A percentile compares a stretch with the other conserved stretches of the same genome.
Conservation (phyloP, 2,797 vertebrate species). For the Odontamblyopus rebecca region DNA sequence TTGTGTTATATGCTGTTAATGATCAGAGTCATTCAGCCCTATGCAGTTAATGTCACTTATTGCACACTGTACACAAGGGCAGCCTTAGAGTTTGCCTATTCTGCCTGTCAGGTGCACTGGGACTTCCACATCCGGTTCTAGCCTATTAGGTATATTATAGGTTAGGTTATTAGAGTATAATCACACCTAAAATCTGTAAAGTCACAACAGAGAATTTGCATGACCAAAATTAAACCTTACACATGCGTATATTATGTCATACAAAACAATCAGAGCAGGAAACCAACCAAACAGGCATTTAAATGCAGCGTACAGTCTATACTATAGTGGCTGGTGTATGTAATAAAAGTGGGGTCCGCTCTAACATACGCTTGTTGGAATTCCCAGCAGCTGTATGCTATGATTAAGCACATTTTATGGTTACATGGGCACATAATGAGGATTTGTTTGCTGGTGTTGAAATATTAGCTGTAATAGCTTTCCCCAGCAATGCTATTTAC, state of each 20-base stretch:
- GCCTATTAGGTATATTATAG: no score
- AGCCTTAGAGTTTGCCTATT: no score
- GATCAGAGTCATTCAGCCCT: no score
- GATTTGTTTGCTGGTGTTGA: slow-evolving; percentile 31
- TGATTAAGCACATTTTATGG: slow-evolving; percentile 27
- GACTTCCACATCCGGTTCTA: no score
- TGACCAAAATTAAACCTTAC: not conserved
- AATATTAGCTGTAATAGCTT: slow-evolving; percentile 39
- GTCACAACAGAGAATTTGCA: not conserved
- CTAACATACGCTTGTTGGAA: not conserved
- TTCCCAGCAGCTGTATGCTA: slow-evolving; percentile 9
- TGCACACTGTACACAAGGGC: no score
- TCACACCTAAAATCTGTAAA: not conserved
- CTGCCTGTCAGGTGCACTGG: no score
- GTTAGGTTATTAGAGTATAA: no score
- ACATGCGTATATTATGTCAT: not conserved
- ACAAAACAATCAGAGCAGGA: not conserved
- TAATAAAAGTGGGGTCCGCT: not conserved
- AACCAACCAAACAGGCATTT: not conserved
- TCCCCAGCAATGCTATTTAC: slow-evolving; percentile 3
- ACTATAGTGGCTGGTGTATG: not conserved
- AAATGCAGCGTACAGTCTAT: not conserved
- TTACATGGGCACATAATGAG: slow-evolving; percentile 30
- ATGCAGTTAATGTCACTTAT: no score
- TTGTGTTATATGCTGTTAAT: no score